A percentile compares a stretch with the other conserved stretches of the same genome.
Evolutionary conservation across 2,888 invertebrate genomes (phyloP).

Genomic region (Sminthurides aquaticus): DNA sequence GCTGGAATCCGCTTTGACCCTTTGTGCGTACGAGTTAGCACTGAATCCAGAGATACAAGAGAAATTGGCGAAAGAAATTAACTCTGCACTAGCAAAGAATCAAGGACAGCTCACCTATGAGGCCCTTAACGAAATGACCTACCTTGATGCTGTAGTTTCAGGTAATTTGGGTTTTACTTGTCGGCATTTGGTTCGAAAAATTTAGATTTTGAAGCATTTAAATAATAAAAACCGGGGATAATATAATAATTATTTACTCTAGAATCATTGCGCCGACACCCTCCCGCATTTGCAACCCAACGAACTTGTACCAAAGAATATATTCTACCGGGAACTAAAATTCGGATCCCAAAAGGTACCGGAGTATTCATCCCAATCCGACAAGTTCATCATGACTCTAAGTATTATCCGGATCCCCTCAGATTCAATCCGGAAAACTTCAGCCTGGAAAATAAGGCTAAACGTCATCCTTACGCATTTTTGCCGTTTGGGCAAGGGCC

Average conservation of each 20-base stretch:
- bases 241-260: too few relatives aligned
- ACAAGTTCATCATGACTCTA: constrained; percentile 57
- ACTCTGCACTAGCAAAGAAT: neutral
- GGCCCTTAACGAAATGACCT: constrained; percentile 1
- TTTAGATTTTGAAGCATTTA: too few relatives aligned
- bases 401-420: constrained; percentile 56
- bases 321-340: constrained; percentile 47
- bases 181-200: too few relatives aligned
- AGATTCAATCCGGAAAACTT: constrained; percentile 53
- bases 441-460: constrained; percentile 45
- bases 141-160: constrained; percentile 19
- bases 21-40: constrained; percentile 14
- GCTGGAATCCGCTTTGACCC: neutral
- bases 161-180: constrained; percentile 8
- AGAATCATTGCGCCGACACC: constrained; percentile 51
- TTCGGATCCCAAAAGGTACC: constrained; percentile 48
- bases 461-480: constrained; percentile 46
- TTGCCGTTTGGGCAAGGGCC: constrained; percentile 51
- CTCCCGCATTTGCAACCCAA: constrained; percentile 48
- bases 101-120: constrained; percentile 13
- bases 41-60: constrained; percentile 19
- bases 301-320: constrained; percentile 45
- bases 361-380: constrained; percentile 53
- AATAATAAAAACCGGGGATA: neutral
- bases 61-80: constrained; percentile 14